Conservation (phyloP, 1,140 invertebrate genomes). For the Ylistrum balloti region DNA sequence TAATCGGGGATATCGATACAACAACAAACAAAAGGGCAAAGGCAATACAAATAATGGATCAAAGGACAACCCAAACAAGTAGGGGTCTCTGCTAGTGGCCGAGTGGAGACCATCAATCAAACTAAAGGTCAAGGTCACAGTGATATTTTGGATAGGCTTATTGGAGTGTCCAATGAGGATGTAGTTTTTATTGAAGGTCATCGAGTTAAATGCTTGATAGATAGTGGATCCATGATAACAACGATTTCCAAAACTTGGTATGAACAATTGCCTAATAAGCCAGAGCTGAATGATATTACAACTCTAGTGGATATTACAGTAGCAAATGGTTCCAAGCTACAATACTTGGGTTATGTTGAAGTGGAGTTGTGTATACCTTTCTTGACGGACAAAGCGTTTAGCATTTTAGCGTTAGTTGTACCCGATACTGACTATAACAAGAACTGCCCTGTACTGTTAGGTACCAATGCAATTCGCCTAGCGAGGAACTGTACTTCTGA, state of each 20-base stretch:
- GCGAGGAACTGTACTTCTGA: background rate
- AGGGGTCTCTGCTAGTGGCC: too few species aligned
- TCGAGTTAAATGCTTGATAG: background rate
- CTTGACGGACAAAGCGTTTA: background rate
- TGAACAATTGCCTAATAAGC: too few species aligned
- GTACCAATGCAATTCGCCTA: background rate
- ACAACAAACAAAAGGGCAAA: too few species aligned
- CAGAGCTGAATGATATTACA: background rate
- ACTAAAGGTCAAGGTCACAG: background rate
- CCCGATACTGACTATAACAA: too few species aligned
- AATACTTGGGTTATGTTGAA: conserved; percentile 43
- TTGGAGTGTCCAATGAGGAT: background rate
- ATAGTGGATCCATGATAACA: conserved; percentile 46
- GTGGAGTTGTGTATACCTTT: background rate
- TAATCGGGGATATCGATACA: too few species aligned
- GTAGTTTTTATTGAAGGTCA: background rate
- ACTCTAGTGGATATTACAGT: too few species aligned
- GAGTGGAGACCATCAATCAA: background rate
- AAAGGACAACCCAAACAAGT: too few species aligned
- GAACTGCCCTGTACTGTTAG: background rate
- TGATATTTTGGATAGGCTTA: background rate
- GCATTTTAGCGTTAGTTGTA: too few species aligned
- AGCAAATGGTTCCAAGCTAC: too few species aligned
- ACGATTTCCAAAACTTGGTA: background rate
- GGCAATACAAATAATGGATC: too few species aligned